A percentile compares a stretch with the other conserved stretches of the same genome.
Evolutionary conservation across 2,113 vertebrate genomes (phyloP).

Genomic region (Propithecus coquereli): DNA sequence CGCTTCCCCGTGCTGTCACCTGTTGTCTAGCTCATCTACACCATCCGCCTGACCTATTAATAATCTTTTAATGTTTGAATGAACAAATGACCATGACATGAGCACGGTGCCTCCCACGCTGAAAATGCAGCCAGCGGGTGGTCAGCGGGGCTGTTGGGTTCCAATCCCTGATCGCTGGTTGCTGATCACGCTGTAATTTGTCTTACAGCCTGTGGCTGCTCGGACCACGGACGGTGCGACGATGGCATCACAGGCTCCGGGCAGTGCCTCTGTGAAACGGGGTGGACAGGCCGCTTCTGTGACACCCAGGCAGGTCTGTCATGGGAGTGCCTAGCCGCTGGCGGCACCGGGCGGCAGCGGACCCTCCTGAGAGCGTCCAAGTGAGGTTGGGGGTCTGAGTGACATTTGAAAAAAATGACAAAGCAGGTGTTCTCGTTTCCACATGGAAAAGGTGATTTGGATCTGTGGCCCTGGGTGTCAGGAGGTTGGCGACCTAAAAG

Average conservation of each 20-base stretch:
- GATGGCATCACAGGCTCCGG: constrained; percentile 87
- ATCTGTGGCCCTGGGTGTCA: neutral
- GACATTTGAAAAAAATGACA: neutral
- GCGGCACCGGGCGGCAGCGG: accelerated
- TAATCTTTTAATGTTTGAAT: neutral
- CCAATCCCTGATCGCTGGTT: accelerated
- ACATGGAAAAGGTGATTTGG: neutral
- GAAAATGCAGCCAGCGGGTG: neutral
- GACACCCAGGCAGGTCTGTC: constrained; percentile 87
- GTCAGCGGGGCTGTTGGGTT: neutral
- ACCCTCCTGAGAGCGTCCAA: accelerated
- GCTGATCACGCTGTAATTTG: neutral
- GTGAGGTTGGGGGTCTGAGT: neutral
- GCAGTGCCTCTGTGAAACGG: constrained; percentile 89
- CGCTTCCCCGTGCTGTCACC: accelerated
- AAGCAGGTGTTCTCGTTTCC: neutral
- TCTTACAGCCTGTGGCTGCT: constrained; percentile 90
- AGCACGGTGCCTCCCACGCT: neutral
- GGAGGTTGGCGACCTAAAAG: neutral
- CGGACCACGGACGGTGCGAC: constrained; percentile 87
- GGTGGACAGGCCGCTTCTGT: constrained; percentile 90
- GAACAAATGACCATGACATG: neutral
- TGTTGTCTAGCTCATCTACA: accelerated
- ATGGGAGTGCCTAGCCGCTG: accelerated
- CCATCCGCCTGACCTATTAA: neutral